phyloP scores from a whole-genome alignment of 2,113 vertebrate species.

The Apaloderma vittatum region DNA sequence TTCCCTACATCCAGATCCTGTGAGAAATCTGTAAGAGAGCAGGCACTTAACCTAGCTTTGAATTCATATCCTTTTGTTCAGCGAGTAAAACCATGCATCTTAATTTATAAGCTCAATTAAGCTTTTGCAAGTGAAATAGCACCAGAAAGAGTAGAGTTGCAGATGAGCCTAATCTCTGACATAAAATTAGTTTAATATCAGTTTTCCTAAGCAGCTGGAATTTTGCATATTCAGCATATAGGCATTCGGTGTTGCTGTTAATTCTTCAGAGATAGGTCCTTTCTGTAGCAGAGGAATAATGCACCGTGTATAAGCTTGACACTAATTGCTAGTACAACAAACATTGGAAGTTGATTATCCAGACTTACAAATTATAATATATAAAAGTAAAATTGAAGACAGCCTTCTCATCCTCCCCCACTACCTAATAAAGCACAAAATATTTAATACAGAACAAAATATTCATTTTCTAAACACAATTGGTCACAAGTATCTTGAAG shows the following conservation, averaged over 20 bases:
- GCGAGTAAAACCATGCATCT: not conserved
- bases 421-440: not conserved
- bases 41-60: not conserved
- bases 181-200: not conserved
- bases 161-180: not conserved
- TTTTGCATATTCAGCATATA: conserved; percentile 15
- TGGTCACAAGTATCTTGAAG: not conserved
- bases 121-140: not conserved
- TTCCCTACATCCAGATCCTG: not conserved
- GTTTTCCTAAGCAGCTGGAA: not conserved
- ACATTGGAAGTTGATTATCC: conserved; percentile 29
- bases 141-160: not conserved
- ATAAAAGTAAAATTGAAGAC: conserved; percentile 2
- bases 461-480: not conserved
- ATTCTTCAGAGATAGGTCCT: not conserved
- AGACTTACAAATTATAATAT: conserved; percentile 22
- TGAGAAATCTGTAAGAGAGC: not conserved
- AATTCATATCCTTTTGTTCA: not conserved
- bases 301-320: not conserved
- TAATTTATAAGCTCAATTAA: not conserved
- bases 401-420: not conserved
- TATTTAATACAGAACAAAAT: not conserved
- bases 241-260: conserved; percentile 17
- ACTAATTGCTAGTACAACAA: conserved; percentile 28
- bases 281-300: not conserved